These are phyloP conservation scores for Magallana nippona DNA, from an alignment of 2,888 invertebrate species.

Conservation along the genomic window DNA sequence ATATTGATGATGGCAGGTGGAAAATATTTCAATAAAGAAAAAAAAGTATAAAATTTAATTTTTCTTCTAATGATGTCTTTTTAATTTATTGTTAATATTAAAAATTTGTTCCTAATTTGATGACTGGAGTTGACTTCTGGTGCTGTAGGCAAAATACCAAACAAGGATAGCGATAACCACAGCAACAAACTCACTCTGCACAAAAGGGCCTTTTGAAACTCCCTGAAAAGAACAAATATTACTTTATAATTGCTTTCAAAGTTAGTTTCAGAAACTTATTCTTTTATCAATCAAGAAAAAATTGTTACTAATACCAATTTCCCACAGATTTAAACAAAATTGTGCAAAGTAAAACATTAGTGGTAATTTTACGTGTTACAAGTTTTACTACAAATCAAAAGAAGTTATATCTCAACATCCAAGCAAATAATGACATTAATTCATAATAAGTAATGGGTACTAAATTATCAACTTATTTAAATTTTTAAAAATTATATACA, in stretches of 20 bases:
- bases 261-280: too few relatives aligned
- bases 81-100: neutral
- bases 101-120: constrained; percentile 38
- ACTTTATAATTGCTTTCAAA: neutral
- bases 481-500: too few relatives aligned
- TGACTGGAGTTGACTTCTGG: constrained; percentile 82
- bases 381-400: too few relatives aligned
- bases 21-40: constrained; percentile 1
- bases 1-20: constrained; percentile 12
- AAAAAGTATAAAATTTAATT: neutral
- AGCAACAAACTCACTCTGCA: constrained; percentile 95
- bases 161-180: constrained; percentile 88
- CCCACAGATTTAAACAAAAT: too few relatives aligned
- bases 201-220: constrained; percentile 94
- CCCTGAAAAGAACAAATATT: constrained; percentile 80
- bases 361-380: too few relatives aligned
- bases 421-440: too few relatives aligned
- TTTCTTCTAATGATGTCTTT: neutral
- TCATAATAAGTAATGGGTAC: too few relatives aligned
- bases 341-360: too few relatives aligned
- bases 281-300: too few relatives aligned
- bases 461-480: too few relatives aligned
- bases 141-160: constrained; percentile 92
- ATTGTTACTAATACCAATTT: too few relatives aligned
- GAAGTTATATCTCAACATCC: too few relatives aligned